These are phyloP conservation scores for Drosophila suzukii DNA, from an alignment of 1,140 invertebrate genomes.

Conservation along the genomic window DNA sequence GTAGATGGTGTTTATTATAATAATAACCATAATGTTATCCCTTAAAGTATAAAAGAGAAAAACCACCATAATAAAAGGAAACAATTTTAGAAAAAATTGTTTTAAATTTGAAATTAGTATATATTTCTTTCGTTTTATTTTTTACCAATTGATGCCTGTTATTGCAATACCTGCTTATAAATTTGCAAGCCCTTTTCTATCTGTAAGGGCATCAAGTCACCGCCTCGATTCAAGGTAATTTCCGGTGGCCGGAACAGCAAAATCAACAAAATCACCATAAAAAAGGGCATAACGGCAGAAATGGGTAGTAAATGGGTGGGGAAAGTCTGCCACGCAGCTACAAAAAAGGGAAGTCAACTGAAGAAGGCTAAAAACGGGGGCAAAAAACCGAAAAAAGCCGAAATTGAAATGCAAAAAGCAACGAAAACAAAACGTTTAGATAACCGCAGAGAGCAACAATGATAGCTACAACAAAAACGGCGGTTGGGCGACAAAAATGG, in stretches of 20 bases:
- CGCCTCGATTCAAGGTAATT: conserved; percentile 22
- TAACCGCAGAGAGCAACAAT: conserved; percentile 66
- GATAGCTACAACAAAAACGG: conserved; percentile 29
- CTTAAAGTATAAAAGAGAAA: no score
- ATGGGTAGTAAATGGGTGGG: conserved; percentile 44
- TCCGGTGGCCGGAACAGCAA: conserved; percentile 61
- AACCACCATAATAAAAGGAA: no score
- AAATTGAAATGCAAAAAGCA: conserved; percentile 74
- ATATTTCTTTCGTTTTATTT: neutral
- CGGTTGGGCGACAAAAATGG: conserved; percentile 55
- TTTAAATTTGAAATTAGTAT: neutral
- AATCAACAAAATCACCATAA: conserved; percentile 81
- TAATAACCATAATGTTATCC: no score
- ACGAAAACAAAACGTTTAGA: conserved; percentile 72
- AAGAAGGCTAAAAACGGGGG: neutral
- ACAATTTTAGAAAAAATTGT: no score
- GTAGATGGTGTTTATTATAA: no score
- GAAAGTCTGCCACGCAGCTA: conserved; percentile 16
- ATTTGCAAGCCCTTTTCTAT: neutral
- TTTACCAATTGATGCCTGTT: no score
- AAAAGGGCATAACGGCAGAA: conserved; percentile 63
- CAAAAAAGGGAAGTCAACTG: conserved; percentile 37
- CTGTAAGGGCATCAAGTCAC: conserved; percentile 33
- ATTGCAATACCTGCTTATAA: neutral
- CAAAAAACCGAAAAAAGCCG: conserved; percentile 27